Conservation (phyloP, 2,113 vertebrate species). For the Oenanthe oenanthe region DNA sequence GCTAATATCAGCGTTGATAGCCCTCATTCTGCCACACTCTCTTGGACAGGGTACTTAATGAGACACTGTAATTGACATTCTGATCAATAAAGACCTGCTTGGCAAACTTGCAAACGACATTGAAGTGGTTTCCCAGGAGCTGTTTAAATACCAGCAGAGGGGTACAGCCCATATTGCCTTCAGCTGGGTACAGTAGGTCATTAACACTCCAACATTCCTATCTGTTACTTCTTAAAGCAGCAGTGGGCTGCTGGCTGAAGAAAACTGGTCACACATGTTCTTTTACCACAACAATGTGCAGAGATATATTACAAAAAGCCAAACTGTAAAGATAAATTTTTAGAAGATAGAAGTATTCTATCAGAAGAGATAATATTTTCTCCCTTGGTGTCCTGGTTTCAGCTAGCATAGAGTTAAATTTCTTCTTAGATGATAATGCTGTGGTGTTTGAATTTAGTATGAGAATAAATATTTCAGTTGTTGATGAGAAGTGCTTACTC, state of each 20-base stretch:
- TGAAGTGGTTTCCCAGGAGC: constrained; percentile 14
- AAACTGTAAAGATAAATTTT: not conserved
- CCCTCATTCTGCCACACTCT: constrained; percentile 10
- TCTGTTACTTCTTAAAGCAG: not conserved
- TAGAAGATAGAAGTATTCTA: not conserved
- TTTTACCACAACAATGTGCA: not conserved
- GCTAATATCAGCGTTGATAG: constrained; percentile 31
- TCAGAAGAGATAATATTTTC: not conserved
- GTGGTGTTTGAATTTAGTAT: not conserved
- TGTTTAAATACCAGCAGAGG: not conserved
- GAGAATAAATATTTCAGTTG: not conserved
- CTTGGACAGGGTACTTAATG: constrained; percentile 43
- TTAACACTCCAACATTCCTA: not conserved
- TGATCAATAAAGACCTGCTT: constrained; percentile 54
- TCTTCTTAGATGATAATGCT: not conserved
- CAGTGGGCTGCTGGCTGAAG: not conserved
- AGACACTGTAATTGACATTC: constrained; percentile 31
- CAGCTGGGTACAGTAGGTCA: not conserved
- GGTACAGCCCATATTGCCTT: not conserved
- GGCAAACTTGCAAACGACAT: not conserved
- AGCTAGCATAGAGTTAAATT: not conserved
- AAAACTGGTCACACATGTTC: not conserved
- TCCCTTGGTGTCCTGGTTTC: not conserved
- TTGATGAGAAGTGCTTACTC: not conserved
- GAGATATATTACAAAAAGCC: not conserved